These are phyloP conservation scores for Thunnus albacares DNA, from an alignment of 2,797 vertebrate species.

Conservation along the genomic window DNA sequence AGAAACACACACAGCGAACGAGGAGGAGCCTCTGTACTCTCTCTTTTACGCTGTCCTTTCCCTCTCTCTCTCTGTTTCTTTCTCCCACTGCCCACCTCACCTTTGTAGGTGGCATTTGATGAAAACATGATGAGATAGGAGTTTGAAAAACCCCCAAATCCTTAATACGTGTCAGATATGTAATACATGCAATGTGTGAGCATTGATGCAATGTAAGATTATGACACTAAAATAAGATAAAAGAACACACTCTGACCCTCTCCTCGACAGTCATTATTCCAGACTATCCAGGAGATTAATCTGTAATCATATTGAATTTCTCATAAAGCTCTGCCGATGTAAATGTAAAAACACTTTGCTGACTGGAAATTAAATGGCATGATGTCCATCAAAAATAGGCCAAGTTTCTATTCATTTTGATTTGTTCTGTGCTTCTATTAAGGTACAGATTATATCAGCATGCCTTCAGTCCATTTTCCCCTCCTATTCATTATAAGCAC, in stretches of 20 bases:
- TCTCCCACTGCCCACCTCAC: slow-evolving; percentile 60
- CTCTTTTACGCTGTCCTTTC: slow-evolving; percentile 60
- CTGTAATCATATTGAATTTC: slow-evolving; percentile 49
- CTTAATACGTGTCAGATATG: slow-evolving; percentile 29
- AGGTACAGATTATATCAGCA: slow-evolving; percentile 14
- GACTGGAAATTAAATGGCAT: slow-evolving; percentile 26
- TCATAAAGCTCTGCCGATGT: slow-evolving; percentile 29
- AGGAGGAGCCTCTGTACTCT: slow-evolving; percentile 81
- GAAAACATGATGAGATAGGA: slow-evolving; percentile 60
- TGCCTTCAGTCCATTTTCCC: slow-evolving; percentile 31
- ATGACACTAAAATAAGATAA: slow-evolving; percentile 46
- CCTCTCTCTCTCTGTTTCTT: slow-evolving; percentile 36
- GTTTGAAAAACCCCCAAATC: slow-evolving; percentile 47
- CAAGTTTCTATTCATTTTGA: slow-evolving; percentile 13
- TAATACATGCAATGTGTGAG: slow-evolving; percentile 19
- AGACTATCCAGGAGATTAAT: slow-evolving; percentile 54
- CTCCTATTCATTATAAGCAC: slow-evolving; percentile 6
- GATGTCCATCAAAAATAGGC: slow-evolving; percentile 43
- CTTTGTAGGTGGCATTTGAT: slow-evolving; percentile 69
- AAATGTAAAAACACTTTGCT: slow-evolving; percentile 20
- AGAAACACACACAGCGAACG: slow-evolving; percentile 71
- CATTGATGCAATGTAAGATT: slow-evolving; percentile 37
- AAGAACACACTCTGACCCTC: slow-evolving; percentile 30
- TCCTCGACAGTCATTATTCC: slow-evolving; percentile 14
- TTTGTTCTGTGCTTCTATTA: slow-evolving; percentile 11